Evolutionary conservation across 2,797 vertebrate genomes (phyloP).

Genomic region (Bufotes viridis): DNA sequence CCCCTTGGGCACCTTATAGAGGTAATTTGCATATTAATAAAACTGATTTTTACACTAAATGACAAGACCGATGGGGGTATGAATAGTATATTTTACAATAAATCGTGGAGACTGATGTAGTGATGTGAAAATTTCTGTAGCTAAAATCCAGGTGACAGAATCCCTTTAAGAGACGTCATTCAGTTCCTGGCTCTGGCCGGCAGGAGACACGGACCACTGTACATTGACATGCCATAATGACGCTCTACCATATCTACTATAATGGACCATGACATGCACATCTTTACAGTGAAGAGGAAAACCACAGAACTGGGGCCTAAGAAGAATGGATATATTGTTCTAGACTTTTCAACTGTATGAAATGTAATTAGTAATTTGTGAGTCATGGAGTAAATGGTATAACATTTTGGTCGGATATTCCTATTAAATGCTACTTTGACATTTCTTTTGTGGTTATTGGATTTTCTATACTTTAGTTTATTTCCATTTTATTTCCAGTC

Average conservation of each 20-base stretch:
- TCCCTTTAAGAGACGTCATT: too few species aligned
- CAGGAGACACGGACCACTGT: not conserved
- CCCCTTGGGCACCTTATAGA: too few species aligned
- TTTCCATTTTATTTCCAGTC: not conserved
- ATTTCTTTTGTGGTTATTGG: not conserved
- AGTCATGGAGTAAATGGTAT: not conserved
- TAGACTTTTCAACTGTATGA: not conserved
- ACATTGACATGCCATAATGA: not conserved
- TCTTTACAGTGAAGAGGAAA: not conserved
- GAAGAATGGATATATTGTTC: not conserved
- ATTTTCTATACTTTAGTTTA: slow-evolving; percentile 9
- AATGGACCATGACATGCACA: not conserved
- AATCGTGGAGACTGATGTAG: too few species aligned
- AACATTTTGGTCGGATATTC: not conserved
- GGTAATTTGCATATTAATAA: too few species aligned
- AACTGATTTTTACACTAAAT: too few species aligned
- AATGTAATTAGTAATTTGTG: not conserved
- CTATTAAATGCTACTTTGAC: not conserved
- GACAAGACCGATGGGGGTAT: too few species aligned
- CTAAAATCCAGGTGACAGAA: too few species aligned
- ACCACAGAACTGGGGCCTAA: not conserved
- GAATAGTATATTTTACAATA: too few species aligned
- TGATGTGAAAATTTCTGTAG: too few species aligned
- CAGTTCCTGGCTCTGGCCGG: too few species aligned
- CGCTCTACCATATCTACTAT: not conserved